A percentile compares a stretch with the other conserved stretches of the same genome.
phyloP scores from a whole-genome alignment of 2,797 vertebrate genomes.

The Vultur gryphus region DNA sequence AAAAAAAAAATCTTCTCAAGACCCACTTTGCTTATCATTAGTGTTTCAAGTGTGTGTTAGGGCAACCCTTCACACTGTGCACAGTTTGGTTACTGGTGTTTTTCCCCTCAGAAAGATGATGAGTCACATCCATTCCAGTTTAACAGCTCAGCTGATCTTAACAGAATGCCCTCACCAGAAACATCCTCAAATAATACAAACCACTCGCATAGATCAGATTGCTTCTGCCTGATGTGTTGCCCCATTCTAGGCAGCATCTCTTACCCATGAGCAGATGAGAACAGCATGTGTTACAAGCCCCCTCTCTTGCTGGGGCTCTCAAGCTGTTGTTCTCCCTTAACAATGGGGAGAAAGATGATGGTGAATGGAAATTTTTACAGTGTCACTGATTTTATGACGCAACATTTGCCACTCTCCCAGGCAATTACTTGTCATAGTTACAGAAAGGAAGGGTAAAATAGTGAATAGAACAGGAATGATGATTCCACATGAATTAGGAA shows the following conservation, averaged over 20 bases:
- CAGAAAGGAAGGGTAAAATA: neutral
- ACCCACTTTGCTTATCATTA: neutral
- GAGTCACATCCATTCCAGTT: neutral
- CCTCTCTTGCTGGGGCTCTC: neutral
- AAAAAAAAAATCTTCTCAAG: neutral
- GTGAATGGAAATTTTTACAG: neutral
- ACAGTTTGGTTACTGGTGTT: neutral
- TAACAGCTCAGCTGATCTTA: neutral
- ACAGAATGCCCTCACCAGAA: slow-evolving; percentile 13
- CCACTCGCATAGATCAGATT: neutral
- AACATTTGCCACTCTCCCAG: neutral
- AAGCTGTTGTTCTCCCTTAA: neutral
- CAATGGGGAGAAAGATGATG: neutral
- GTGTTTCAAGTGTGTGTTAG: neutral
- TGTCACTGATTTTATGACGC: neutral
- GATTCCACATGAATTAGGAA: neutral
- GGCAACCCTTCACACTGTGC: neutral
- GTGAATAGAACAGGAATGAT: neutral
- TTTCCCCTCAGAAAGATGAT: neutral
- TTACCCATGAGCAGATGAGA: neutral
- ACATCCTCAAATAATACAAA: neutral
- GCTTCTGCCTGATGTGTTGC: neutral
- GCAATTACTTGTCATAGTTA: neutral
- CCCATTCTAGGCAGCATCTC: neutral
- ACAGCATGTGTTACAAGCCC: neutral